A percentile compares a stretch with the other conserved stretches of the same genome.
These are phyloP conservation scores for Mustela lutreola DNA, from an alignment of 2,113 vertebrate genomes.

Conservation along the genomic window DNA sequence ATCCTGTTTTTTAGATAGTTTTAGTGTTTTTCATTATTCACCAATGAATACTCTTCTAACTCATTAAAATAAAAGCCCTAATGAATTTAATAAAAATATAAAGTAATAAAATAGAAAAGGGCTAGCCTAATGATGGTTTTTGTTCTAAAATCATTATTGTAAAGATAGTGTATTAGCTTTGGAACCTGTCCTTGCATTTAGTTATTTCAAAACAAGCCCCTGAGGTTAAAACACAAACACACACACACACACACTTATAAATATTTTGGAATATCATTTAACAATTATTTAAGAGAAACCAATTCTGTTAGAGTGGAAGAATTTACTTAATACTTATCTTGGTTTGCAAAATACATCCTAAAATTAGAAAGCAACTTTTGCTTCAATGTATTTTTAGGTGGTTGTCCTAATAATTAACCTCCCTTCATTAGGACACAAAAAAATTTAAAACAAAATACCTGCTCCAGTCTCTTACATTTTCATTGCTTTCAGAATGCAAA, in stretches of 20 bases:
- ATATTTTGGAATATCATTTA: background rate
- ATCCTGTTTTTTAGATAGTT: background rate
- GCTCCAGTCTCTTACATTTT: background rate
- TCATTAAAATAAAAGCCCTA: constrained; percentile 38
- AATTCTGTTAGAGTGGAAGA: background rate
- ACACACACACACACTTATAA: background rate
- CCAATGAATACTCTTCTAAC: background rate
- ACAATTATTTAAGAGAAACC: background rate
- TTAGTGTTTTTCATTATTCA: constrained; percentile 44
- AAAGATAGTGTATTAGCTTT: background rate
- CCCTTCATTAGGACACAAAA: background rate
- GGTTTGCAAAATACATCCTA: background rate
- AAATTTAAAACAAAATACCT: background rate
- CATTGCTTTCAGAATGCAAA: background rate
- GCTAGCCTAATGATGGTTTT: background rate
- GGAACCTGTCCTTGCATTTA: background rate
- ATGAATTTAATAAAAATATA: constrained; percentile 40
- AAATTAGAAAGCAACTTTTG: background rate
- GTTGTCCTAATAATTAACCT: background rate
- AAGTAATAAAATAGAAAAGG: background rate
- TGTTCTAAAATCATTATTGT: background rate
- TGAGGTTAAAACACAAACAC: background rate
- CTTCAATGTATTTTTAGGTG: background rate
- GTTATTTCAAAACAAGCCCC: background rate
- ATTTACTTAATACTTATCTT: background rate